A percentile compares a stretch with the other conserved stretches of the same genome.
Evolutionary conservation across 2,888 invertebrate genomes (phyloP).

Genomic region (Syrphus vitripennis): DNA sequence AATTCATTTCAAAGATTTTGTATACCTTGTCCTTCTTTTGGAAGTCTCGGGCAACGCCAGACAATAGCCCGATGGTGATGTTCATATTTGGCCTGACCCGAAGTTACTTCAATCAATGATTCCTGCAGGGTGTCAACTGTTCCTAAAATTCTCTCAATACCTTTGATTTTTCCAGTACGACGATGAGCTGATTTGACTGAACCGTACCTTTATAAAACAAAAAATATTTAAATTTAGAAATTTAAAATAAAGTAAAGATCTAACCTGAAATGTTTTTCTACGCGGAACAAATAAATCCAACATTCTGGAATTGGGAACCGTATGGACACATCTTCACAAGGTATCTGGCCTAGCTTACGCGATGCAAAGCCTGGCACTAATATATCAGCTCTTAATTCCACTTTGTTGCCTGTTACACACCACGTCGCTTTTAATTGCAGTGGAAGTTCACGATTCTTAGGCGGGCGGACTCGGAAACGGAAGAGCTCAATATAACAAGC

Average conservation of each 20-base stretch:
- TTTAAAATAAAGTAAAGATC: background rate
- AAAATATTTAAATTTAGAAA: too few species aligned
- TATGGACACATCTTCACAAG: slow-evolving; percentile 98
- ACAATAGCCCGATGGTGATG: slow-evolving; percentile 98
- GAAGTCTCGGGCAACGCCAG: slow-evolving; percentile 98
- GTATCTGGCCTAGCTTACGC: slow-evolving; percentile 96
- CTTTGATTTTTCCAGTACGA: slow-evolving; percentile 94
- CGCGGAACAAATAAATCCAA: slow-evolving; percentile 99
- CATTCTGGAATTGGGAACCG: slow-evolving; percentile 99
- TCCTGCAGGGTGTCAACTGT: slow-evolving; percentile 95
- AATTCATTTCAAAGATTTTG: background rate
- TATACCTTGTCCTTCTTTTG: slow-evolving; percentile 98
- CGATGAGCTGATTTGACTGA: slow-evolving; percentile 97
- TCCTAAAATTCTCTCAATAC: slow-evolving; percentile 94
- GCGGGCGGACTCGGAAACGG: slow-evolving; percentile 97
- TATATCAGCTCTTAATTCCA: slow-evolving; percentile 97
- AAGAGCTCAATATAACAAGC: slow-evolving; percentile 98
- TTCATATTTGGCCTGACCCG: slow-evolving; percentile 98
- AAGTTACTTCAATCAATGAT: slow-evolving; percentile 96
- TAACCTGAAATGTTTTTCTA: slow-evolving; percentile 95
- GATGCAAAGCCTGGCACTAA: slow-evolving; percentile 98
- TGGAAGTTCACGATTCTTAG: slow-evolving; percentile 97
- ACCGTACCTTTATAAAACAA: slow-evolving; percentile 86
- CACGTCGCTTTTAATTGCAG: slow-evolving; percentile 95
- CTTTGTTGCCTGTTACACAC: slow-evolving; percentile 93